Conservation (phyloP, 2,888 invertebrate species). For the Cordilura impudica region DNA sequence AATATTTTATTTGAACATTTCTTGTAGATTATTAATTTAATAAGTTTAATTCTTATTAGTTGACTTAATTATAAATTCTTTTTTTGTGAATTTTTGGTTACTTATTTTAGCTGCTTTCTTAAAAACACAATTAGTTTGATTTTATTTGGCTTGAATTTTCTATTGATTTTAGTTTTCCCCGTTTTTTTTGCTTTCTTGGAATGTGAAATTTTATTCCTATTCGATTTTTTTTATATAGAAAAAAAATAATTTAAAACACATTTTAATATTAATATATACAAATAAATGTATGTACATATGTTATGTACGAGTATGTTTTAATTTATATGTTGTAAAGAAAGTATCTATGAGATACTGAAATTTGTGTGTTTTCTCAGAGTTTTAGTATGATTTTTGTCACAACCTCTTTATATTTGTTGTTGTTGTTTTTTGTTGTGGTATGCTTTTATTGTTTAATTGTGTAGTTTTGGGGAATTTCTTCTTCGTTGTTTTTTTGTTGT, state of each 20-base stretch:
- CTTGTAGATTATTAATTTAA: background rate
- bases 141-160: background rate
- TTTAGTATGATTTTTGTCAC: slow-evolving; percentile 23
- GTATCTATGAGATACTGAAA: slow-evolving; percentile 53
- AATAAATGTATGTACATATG: too few species aligned
- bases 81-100: background rate
- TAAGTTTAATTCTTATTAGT: background rate
- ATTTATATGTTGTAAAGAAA: slow-evolving; percentile 36
- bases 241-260: background rate
- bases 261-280: too few species aligned
- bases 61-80: background rate
- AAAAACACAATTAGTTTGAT: background rate
- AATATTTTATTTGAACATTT: background rate
- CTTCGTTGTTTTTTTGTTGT: slow-evolving; percentile 20
- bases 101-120: background rate
- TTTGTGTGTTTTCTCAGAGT: background rate
- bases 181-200: background rate
- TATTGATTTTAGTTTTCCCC: background rate
- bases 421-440: slow-evolving; percentile 22
- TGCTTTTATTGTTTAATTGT: slow-evolving; percentile 16
- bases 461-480: slow-evolving; percentile 27
- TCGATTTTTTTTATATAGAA: background rate
- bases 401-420: slow-evolving; percentile 27
- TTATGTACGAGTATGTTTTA: slow-evolving; percentile 18
- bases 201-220: too few species aligned